A percentile compares a stretch with the other conserved stretches of the same genome.
Conservation (phyloP, 53 echinoderm and acorn worm species). For the Zoroaster sp. region DNA sequence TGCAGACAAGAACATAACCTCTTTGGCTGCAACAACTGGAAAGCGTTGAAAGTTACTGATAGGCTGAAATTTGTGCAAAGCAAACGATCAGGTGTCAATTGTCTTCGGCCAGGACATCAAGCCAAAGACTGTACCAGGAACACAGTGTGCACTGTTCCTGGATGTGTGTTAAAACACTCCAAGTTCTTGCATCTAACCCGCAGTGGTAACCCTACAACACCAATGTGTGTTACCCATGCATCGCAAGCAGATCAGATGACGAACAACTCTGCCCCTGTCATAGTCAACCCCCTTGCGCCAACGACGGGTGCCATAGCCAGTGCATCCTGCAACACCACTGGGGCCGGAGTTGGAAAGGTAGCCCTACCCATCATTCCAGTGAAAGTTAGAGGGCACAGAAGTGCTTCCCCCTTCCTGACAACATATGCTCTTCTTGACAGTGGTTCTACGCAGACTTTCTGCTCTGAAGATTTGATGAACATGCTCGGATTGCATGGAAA, state of each 20-base stretch:
- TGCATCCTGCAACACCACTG: background rate
- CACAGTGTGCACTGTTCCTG: too few species aligned
- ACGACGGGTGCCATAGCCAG: background rate
- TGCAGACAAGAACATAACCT: background rate
- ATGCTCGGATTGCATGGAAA: too few species aligned
- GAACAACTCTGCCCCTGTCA: background rate
- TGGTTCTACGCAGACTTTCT: too few species aligned
- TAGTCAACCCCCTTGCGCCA: background rate
- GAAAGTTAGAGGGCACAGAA: too few species aligned
- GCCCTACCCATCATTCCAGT: conserved; percentile 39
- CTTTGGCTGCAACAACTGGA: background rate
- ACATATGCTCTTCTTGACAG: too few species aligned
- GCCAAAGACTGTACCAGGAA: too few species aligned
- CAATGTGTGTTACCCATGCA: background rate
- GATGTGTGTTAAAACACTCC: too few species aligned
- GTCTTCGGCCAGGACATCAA: too few species aligned
- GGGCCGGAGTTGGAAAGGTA: background rate
- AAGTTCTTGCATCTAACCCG: too few species aligned
- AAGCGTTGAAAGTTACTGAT: background rate
- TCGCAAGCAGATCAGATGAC: background rate
- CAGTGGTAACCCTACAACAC: background rate
- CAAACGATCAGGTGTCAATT: background rate
- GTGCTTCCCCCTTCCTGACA: too few species aligned
- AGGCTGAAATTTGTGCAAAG: background rate
- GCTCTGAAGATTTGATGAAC: too few species aligned